Base-by-base conservation (phyloP, 2,797 vertebrate genomes). In the Microctenopoma lineatum region DNA sequence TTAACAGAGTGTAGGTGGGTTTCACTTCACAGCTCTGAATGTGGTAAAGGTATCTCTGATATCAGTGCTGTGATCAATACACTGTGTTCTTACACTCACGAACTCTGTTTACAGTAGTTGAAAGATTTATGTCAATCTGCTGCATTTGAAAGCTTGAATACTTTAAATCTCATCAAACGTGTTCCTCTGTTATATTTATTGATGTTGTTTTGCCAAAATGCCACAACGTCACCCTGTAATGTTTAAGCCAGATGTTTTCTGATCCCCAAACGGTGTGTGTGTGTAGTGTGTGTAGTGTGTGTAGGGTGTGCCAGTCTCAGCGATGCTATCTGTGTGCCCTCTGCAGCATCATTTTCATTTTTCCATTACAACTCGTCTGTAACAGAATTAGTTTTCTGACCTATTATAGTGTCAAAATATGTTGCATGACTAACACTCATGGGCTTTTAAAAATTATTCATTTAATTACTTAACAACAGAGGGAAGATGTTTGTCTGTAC, bases 381-480 rank as follows among this genome's bases (percentile, higher is more conserved):
- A 66, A 4, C 63, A 27, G 38, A 58, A 10, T 60, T 66, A 58
- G 45, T 46, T 36, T 51, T 84, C 48, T 81, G 55, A 78, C 73
- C 73, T 79, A 13, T 69, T 76, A 75, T n/a, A 48, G 3, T 4
- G 21, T 27, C 7, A 57, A 75, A 38, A 26, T 25, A n/a, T 48
- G 32, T 8, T 42, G 32, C 50, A 16, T 0, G 26, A 6, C 21
- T 50, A 58, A 66, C 10, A 21, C 62, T 68, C 56, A 76, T 65
- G 11, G 13, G 36, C 27, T 64, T 59, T 79, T 88, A 84, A 84
- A 64, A 78, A 83, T 85, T 66, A 89, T 46, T 18, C 16, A 14
- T 58, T 84, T 21, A 21, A 21, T 21, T 44, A 81, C 68, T 45
- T 45, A n/a, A 38, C 52, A 34, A 34, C 41, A 14, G 15, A 14